Evolutionary conservation across 2,113 vertebrate species (phyloP).

Genomic region (Chamaetylas fuelleborni): DNA sequence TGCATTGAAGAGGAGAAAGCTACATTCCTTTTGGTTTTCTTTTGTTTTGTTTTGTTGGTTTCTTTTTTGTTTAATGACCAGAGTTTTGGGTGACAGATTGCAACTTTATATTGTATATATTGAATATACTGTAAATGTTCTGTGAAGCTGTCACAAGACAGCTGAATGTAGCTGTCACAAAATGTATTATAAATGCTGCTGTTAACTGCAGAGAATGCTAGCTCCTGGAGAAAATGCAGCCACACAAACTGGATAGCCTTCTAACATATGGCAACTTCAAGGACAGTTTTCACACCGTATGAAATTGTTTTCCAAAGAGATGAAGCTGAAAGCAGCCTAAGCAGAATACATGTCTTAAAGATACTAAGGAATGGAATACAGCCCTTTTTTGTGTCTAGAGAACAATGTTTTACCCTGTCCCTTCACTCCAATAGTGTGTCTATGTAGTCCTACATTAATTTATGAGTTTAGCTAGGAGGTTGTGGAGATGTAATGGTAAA

Average conservation of each 20-base stretch:
- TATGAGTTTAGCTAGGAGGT: background rate
- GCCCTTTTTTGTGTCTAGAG: background rate
- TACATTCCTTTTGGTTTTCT: accelerated
- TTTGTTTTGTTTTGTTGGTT: no score
- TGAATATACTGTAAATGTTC: background rate
- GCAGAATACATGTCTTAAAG: background rate
- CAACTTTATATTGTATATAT: background rate
- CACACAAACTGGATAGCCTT: background rate
- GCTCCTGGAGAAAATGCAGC: background rate
- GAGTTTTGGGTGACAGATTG: background rate
- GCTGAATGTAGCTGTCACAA: background rate
- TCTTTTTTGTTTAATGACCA: no score
- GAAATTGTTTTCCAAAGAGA: background rate
- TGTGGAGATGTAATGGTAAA: background rate
- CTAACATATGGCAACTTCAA: background rate
- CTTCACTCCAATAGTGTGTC: background rate
- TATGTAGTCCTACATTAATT: background rate
- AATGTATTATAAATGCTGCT: background rate
- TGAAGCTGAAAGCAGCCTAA: background rate
- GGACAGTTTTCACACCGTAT: background rate
- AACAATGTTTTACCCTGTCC: background rate
- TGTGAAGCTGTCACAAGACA: no score
- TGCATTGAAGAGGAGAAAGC: background rate
- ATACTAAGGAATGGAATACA: background rate
- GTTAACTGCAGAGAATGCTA: background rate